These are phyloP conservation scores for Neogale vison DNA, from an alignment of 2,113 vertebrate genomes.

Conservation along the genomic window DNA sequence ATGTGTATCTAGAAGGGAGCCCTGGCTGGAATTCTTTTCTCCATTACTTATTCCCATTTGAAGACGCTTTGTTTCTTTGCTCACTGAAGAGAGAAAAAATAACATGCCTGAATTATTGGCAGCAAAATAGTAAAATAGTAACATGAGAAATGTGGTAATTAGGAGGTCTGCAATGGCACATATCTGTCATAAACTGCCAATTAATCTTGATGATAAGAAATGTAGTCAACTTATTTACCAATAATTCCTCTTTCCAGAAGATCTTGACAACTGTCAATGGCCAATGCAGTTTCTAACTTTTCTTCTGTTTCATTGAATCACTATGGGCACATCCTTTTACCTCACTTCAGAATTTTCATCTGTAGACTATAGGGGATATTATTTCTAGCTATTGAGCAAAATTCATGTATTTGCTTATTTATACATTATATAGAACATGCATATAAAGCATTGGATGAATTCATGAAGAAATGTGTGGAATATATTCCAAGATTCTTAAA, in stretches of 20 bases:
- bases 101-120: slow-evolving; percentile 28
- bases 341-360: background rate
- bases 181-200: slow-evolving; percentile 49
- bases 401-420: background rate
- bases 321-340: background rate
- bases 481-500: background rate
- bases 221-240: slow-evolving; percentile 5
- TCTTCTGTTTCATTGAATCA: background rate
- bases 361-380: background rate
- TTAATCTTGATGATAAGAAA: slow-evolving; percentile 58
- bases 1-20: background rate
- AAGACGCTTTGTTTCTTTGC: slow-evolving; percentile 37
- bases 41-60: background rate
- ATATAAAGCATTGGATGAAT: background rate
- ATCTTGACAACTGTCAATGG: background rate
- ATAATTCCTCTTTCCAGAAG: background rate
- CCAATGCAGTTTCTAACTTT: background rate
- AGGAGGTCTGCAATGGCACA: background rate
- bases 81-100: slow-evolving; percentile 29
- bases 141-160: slow-evolving; percentile 54
- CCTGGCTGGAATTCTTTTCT: background rate
- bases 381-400: background rate
- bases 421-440: background rate
- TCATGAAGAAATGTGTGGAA: background rate
- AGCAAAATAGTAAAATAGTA: slow-evolving; percentile 29